These are phyloP conservation scores for Podilymbus podiceps DNA, from an alignment of 2,113 vertebrate genomes.

Conservation along the genomic window DNA sequence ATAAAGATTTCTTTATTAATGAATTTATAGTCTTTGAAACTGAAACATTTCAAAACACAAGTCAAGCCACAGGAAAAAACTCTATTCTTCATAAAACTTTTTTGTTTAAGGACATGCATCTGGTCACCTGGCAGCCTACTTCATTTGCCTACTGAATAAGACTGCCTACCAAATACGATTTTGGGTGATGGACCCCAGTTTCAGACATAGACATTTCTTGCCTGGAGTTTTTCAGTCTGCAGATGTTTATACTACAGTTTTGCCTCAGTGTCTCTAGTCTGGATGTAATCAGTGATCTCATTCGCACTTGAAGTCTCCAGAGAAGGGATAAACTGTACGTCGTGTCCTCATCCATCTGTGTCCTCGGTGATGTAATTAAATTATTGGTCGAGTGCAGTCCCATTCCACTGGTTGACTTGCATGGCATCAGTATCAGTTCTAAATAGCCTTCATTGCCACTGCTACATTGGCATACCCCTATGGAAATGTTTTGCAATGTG, in stretches of 20 bases:
- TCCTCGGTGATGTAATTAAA: background rate
- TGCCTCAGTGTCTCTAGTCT: constrained; percentile 34
- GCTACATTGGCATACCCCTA: background rate
- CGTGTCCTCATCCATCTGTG: background rate
- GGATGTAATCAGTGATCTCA: constrained; percentile 58
- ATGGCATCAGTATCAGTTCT: background rate
- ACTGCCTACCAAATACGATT: background rate
- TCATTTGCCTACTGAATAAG: background rate
- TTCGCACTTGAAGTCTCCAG: constrained; percentile 16
- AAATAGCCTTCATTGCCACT: background rate
- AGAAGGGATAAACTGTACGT: background rate
- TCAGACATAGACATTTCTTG: background rate
- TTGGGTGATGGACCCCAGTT: background rate
- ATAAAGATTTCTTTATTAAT: background rate
- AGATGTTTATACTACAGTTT: background rate
- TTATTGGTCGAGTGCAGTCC: background rate
- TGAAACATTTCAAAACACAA: background rate
- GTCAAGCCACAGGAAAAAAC: background rate
- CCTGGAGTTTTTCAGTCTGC: background rate
- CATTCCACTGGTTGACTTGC: background rate
- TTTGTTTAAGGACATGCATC: background rate
- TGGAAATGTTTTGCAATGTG: background rate
- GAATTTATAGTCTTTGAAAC: background rate
- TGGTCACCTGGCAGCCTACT: background rate
- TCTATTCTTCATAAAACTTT: background rate